Conservation (phyloP, 2,888 invertebrate species). For the Trichopria drosophilae region DNA sequence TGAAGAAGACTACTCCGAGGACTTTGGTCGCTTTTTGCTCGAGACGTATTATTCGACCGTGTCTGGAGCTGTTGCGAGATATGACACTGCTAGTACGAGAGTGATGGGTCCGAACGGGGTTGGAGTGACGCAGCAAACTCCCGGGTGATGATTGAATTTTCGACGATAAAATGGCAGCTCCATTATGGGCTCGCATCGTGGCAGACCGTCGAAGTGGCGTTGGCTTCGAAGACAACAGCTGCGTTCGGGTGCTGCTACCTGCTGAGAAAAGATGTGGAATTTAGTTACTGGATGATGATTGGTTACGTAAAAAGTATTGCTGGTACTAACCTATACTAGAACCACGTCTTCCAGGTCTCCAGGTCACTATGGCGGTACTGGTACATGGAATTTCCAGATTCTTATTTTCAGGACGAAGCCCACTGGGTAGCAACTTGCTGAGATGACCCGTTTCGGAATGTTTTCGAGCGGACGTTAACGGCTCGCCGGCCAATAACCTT, state of each 20-base stretch:
- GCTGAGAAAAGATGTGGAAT: constrained; percentile 21
- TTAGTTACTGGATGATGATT: no score
- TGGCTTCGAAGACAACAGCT: constrained; percentile 49
- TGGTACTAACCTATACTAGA: constrained; percentile 70
- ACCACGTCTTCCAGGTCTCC: constrained; percentile 70
- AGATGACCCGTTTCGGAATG: no score
- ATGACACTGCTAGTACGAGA: constrained; percentile 80
- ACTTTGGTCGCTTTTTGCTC: constrained; percentile 98
- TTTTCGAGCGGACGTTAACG: no score
- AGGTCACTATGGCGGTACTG: constrained; percentile 69
- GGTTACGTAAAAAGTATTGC: not conserved
- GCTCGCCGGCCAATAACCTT: no score
- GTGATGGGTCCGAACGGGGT: constrained; percentile 71
- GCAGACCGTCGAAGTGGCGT: constrained; percentile 65
- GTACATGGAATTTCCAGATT: no score
- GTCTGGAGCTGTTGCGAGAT: constrained; percentile 78
- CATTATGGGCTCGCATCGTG: constrained; percentile 64
- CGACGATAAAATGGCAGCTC: constrained; percentile 44
- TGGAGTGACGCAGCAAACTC: constrained; percentile 61
- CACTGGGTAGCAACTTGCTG: no score
- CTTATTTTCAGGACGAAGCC: no score
- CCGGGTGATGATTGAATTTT: constrained; percentile 64
- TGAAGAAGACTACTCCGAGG: constrained; percentile 90
- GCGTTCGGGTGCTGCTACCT: constrained; percentile 63
- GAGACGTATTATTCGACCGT: constrained; percentile 80